Percentiles rank a stretch among this genome's conserved stretches.
Conservation (phyloP, 1,140 invertebrate species). For the Sweltsa coloradensis region DNA sequence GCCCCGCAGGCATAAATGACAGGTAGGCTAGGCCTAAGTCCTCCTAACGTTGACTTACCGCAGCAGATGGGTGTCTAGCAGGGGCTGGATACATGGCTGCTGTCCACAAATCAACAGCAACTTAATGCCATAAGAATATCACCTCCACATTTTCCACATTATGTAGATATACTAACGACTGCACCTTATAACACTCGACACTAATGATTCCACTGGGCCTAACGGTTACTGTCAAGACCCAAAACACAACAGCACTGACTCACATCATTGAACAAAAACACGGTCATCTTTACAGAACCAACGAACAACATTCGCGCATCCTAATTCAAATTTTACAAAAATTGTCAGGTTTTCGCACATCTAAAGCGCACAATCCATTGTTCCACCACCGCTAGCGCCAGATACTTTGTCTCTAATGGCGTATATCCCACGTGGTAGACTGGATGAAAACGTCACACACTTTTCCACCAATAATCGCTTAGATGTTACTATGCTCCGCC, state of each 20-base stretch:
- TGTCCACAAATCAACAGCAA: constrained; percentile 6
- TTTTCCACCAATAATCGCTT: constrained; percentile 10
- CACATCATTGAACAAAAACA: constrained; percentile 8
- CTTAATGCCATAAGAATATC: constrained; percentile 11
- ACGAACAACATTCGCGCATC: constrained; percentile 11
- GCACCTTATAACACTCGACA: constrained; percentile 3
- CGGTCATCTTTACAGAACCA: constrained; percentile 1
- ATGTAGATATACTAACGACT: constrained; percentile 3
- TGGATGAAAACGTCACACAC: constrained; percentile 12
- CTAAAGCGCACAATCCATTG: constrained; percentile 17
- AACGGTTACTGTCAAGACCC: constrained; percentile 3
- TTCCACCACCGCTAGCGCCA: constrained; percentile 13
- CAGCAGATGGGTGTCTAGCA: constrained; percentile 25
- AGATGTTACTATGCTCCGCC: constrained; percentile 7
- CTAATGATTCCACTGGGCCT: no score
- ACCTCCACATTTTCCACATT: constrained; percentile 13
- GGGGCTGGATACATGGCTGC: constrained; percentile 25
- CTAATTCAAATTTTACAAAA: constrained; percentile 16
- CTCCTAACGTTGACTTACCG: no score
- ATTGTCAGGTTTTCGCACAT: constrained; percentile 14
- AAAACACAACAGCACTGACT: constrained; percentile 4
- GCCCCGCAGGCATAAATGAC: no score
- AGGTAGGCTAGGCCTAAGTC: no score
- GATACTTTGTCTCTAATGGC: constrained; percentile 16
- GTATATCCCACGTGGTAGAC: constrained; percentile 16